Conservation (phyloP, 2,888 invertebrate genomes). For the Branchellion lobata region DNA sequence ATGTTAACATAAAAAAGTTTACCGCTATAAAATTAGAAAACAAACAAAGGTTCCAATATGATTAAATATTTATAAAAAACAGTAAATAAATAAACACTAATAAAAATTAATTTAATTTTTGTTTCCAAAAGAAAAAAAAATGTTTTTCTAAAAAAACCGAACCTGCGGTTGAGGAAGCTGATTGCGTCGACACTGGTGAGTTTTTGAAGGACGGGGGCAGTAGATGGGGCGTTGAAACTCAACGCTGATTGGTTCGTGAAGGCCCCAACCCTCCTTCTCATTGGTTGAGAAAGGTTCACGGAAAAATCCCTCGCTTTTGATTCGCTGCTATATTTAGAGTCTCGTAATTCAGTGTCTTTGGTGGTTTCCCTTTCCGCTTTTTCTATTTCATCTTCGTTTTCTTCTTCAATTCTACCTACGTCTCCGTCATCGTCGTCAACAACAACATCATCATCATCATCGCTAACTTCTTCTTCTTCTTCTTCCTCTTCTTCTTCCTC, state of each 20-base stretch:
- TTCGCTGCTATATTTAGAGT: not conserved
- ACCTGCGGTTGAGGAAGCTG: no score
- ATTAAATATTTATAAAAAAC: no score
- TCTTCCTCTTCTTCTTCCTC: not conserved
- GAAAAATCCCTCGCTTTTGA: not conserved
- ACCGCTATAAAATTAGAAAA: no score
- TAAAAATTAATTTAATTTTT: no score
- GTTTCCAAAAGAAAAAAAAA: no score
- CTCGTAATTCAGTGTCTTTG: not conserved
- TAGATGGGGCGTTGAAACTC: not conserved
- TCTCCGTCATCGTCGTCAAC: not conserved
- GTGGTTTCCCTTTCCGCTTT: not conserved
- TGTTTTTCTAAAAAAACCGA: no score
- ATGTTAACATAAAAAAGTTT: no score
- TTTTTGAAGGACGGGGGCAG: not conserved
- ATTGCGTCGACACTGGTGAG: not conserved
- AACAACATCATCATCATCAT: conserved; percentile 33
- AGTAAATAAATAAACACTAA: no score
- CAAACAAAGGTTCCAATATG: no score
- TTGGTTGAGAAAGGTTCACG: not conserved
- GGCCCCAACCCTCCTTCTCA: not conserved
- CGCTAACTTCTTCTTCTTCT: conserved; percentile 20
- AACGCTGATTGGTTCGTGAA: not conserved
- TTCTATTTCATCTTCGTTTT: not conserved
- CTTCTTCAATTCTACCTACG: not conserved